Base-by-base conservation (phyloP, 2,113 vertebrate species). In the Sebastes schlegelii region DNA sequence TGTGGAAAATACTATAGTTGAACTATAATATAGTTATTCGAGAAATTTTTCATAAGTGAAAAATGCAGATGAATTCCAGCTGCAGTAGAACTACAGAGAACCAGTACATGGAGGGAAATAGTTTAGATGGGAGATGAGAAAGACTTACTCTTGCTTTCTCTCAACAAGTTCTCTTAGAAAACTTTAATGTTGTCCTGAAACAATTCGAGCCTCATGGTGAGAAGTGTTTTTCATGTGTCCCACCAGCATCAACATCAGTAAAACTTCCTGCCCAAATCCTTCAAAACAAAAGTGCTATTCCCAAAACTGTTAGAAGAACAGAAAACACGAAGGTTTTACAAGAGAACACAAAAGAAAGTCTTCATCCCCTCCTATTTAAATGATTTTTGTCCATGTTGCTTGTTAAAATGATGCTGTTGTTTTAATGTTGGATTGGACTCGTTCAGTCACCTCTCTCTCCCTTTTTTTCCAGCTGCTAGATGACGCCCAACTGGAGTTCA, bases 401-500 rank as follows among this genome's bases (percentile, higher is more conserved):
- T 67, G 8, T 40, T 46, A 7, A 52, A 45, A 34, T 17, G 7
- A 55, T 48, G 10, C 34, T 66, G 12, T 14, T 51, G 9, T 49
- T 51, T 68, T 1, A 16, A n/a, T 75, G 23, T 60, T 42, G 21
- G 13, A 19, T 45, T n/a, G 6, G 26, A 54, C 23, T 76, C 48
- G 55, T 68, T 69, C 5, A 6, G 0, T 72, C n/a, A 21, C 12
- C 8, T 3, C 6, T 70, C 8, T 2, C 6, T 70, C 23, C 2
- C 1, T 79, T 17, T 79, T 21, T 67, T 83, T 77, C 0, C 61
- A 80, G 86, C 46, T 94, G 85, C 74, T 94, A 73, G 61, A 92
- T 23, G 87, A 94, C 0, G 16, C 55, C 6, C 91, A 76, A 0
- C 79, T 66, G 42, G 88, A 77, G 65, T 96, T 96, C 74, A 74